Evolutionary conservation across 2,888 invertebrate genomes (phyloP).

Genomic region (Agonopterix subpropinquella): DNA sequence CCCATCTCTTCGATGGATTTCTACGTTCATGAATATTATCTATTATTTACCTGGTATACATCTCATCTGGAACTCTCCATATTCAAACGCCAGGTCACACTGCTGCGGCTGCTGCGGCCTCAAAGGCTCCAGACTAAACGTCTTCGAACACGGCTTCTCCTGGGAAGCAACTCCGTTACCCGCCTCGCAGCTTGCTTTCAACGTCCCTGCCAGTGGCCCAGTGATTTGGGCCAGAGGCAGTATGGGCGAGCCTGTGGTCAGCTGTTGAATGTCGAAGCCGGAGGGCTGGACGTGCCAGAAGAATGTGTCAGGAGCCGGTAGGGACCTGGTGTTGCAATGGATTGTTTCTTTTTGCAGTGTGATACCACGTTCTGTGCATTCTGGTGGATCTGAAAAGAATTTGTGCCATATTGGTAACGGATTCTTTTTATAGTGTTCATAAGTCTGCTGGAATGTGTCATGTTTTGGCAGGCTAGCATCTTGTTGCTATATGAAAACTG

Average conservation of each 20-base stretch:
- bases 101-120: conserved; percentile 58
- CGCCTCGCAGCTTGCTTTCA: conserved; percentile 56
- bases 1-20: no score
- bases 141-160: conserved; percentile 48
- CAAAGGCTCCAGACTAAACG: conserved; percentile 50
- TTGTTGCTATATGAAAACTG: no score
- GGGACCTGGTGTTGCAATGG: conserved; percentile 49
- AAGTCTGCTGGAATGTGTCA: no score
- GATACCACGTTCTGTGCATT: conserved; percentile 51
- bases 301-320: conserved; percentile 55
- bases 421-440: no score
- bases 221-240: conserved; percentile 56
- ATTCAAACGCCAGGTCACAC: conserved; percentile 60
- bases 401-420: no score
- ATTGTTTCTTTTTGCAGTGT: conserved; percentile 53
- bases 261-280: conserved; percentile 51
- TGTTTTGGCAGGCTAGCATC: no score
- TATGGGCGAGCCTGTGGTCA: conserved; percentile 56
- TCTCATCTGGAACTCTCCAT: conserved; percentile 62
- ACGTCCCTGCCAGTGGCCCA: conserved; percentile 44
- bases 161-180: conserved; percentile 60
- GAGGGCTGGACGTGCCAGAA: conserved; percentile 61
- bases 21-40: no score
- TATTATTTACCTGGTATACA: conserved; percentile 54
- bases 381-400: conserved; percentile 34